Percentiles rank a stretch among this genome's conserved stretches.
Evolutionary conservation across 2,888 invertebrate species (phyloP).

Genomic region (Sclerodermus sp.): DNA sequence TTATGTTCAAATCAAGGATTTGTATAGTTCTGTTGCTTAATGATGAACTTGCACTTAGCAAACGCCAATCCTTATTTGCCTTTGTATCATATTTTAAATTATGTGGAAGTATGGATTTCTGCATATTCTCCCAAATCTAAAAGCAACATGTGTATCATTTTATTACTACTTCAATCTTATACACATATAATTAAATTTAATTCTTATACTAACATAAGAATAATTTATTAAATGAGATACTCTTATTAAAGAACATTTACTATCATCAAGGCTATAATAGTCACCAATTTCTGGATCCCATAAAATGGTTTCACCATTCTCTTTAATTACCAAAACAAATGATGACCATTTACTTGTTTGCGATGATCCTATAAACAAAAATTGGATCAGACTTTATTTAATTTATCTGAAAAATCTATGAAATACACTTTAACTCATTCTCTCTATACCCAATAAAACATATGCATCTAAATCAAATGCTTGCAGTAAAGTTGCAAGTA

Average conservation of each 20-base stretch:
- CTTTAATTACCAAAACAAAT: slow-evolving; percentile 44
- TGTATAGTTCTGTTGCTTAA: slow-evolving; percentile 34
- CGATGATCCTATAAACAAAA: slow-evolving; percentile 41
- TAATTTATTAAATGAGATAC: slow-evolving; percentile 49
- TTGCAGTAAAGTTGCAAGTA: slow-evolving; percentile 44
- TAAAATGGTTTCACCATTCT: slow-evolving; percentile 30
- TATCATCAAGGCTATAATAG: slow-evolving; percentile 43
- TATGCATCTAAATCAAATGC: slow-evolving; percentile 45
- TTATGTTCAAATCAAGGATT: slow-evolving; percentile 34
- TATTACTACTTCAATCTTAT: not conserved
- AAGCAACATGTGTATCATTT: not conserved
- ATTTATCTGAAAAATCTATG: not conserved
- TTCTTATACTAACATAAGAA: slow-evolving; percentile 40
- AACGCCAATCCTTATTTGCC: slow-evolving; percentile 47
- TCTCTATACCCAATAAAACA: slow-evolving; percentile 43
- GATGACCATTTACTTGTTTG: slow-evolving; percentile 49
- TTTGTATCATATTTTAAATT: slow-evolving; percentile 46
- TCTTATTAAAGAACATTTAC: slow-evolving; percentile 45
- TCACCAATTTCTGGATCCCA: slow-evolving; percentile 54
- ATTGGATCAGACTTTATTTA: not conserved
- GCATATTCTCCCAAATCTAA: slow-evolving; percentile 53
- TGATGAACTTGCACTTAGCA: slow-evolving; percentile 27
- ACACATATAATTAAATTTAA: not conserved
- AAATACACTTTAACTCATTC: no score
- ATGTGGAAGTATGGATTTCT: slow-evolving; percentile 39